Conservation (phyloP, 2,888 invertebrate genomes). For the Sarcophaga caerulescens region DNA sequence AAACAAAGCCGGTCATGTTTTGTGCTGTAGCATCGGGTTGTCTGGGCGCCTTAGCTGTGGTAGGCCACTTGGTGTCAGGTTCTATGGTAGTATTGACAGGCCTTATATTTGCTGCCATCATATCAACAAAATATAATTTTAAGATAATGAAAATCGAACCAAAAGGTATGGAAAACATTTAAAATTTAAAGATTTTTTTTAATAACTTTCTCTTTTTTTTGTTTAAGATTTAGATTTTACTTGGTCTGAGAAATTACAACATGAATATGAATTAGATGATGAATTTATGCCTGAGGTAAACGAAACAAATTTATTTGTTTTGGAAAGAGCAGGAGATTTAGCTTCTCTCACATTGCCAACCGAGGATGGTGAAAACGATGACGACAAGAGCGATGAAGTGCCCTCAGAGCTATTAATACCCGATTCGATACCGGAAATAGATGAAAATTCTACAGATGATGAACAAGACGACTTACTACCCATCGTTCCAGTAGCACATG, state of each 20-base stretch:
- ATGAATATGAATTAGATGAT: constrained; percentile 76
- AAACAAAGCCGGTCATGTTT: constrained; percentile 76
- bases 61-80: constrained; percentile 79
- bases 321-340: constrained; percentile 79
- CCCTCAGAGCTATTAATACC: constrained; percentile 80
- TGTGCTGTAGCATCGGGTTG: constrained; percentile 72
- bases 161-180: constrained; percentile 71
- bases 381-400: constrained; percentile 79
- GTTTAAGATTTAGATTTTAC: constrained; percentile 70
- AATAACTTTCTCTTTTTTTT: neutral
- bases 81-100: constrained; percentile 76
- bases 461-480: constrained; percentile 76
- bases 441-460: constrained; percentile 79
- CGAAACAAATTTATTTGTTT: constrained; percentile 77
- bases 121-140: constrained; percentile 78
- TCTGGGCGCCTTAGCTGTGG: constrained; percentile 74
- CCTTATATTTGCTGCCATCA: constrained; percentile 74
- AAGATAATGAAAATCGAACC: constrained; percentile 76
- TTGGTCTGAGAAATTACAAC: constrained; percentile 74
- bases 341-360: constrained; percentile 74
- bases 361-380: constrained; percentile 70
- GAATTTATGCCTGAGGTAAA: constrained; percentile 80
- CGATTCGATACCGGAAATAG: constrained; percentile 80
- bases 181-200: too few species aligned
- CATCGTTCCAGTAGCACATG: constrained; percentile 48